Conservation (phyloP, 2,113 vertebrate genomes). For the Herpetotheres cachinnans region DNA sequence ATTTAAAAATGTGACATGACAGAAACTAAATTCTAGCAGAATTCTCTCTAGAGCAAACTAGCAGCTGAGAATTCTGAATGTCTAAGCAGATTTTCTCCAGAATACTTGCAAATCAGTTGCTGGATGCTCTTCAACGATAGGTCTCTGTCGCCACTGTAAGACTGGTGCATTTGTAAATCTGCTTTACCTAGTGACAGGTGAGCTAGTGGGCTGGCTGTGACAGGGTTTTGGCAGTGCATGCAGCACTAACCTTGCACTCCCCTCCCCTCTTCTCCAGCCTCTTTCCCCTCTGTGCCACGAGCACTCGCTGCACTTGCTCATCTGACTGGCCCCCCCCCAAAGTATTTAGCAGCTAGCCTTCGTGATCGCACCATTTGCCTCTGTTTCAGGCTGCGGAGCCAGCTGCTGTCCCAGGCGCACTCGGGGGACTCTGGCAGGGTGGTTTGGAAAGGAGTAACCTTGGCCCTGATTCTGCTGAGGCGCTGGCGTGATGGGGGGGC, state of each 20-base stretch:
- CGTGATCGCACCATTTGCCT: fast-evolving
- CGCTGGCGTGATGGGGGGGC: background rate
- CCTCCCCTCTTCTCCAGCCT: background rate
- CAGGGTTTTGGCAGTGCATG: background rate
- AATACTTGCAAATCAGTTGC: background rate
- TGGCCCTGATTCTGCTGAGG: background rate
- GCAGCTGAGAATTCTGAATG: background rate
- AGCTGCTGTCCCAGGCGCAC: background rate
- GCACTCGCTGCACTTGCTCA: background rate
- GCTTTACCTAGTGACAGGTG: background rate
- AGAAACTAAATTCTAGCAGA: background rate
- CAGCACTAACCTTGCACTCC: background rate
- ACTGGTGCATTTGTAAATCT: background rate
- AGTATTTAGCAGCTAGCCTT: background rate
- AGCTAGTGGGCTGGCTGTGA: background rate
- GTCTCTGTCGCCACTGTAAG: background rate
- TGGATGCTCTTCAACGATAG: background rate
- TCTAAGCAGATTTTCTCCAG: background rate
- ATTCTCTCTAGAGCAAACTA: background rate
- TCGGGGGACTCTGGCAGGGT: background rate
- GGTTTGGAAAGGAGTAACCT: background rate
- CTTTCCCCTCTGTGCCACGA: background rate
- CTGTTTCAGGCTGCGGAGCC: fast-evolving
- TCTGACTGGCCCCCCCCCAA: background rate
- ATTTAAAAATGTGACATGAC: background rate